Evolutionary conservation across 2,888 invertebrate species (phyloP), one percentile per base, ranked within the genome.

Genomic region (Argyresthia albistria): DNA sequence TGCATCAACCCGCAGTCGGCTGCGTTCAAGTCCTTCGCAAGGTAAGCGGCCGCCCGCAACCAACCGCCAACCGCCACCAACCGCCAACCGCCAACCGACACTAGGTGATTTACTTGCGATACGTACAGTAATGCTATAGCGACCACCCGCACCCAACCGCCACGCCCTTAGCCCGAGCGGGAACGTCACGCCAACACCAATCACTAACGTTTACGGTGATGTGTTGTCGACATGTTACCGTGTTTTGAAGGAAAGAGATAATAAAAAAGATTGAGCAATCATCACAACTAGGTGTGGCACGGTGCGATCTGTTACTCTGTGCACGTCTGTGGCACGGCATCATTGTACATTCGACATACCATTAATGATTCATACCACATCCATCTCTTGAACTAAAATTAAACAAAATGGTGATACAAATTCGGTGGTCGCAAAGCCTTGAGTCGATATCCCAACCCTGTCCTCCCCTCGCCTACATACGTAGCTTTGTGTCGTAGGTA

Each of bases 1-100:
- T 99, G 99, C 91, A 99, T 99, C 90, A 99, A 99, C 90, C 99
- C 99, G 69, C 97, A 98, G 89, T 98, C 98, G 76, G 98, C 98
- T 81, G 98, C 99, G 83, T 99, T 98, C 92, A 98, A 98, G 91
- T 98, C 97, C 91, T 99, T 99, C 93, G 97, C 98, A 91, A 99
- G 97, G 98, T 99, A 95, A 95, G 93, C 86, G 62, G 70, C 66
- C 52, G 55, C 53, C 55, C 53, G 51, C 58, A 55, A 56, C 58
- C 57, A 55, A 56, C 54, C 58, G 53, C 62, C 59, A 65, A 62
- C 64, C 65, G 62, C 51, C 43, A 25, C 25, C 25, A 25, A 50
- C 69, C 67, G 73, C 73, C 25, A 25, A 72, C 78, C n/a, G n/a
- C 75, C 82, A 76, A 81, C 76, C 82, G 81, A 81, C 82, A 82